phyloP scores from a whole-genome alignment of 2,888 invertebrate genomes.

The Noctua fimbriata region DNA sequence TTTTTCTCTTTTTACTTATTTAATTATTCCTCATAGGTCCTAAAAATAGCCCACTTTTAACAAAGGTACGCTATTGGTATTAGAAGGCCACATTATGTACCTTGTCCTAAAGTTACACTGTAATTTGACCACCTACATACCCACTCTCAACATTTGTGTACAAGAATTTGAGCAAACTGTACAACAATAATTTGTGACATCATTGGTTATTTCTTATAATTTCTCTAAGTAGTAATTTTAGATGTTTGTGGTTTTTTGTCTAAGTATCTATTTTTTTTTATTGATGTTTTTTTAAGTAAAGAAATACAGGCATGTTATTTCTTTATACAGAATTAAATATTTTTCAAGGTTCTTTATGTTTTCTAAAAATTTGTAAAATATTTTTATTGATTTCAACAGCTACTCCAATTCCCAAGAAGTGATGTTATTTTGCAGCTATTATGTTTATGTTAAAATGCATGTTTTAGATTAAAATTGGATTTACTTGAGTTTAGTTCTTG shows the following conservation, averaged over 20 bases:
- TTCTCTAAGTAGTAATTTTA: slow-evolving; percentile 12
- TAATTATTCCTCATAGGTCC: slow-evolving; percentile 66
- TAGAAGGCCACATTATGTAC: slow-evolving; percentile 52
- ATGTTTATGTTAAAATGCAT: slow-evolving; percentile 51
- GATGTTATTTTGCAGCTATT: slow-evolving; percentile 40
- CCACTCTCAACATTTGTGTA: slow-evolving; percentile 36
- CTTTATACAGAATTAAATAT: background rate
- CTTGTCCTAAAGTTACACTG: slow-evolving; percentile 33
- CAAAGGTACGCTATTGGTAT: slow-evolving; percentile 62
- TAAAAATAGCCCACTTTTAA: slow-evolving; percentile 70
- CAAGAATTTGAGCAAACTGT: slow-evolving; percentile 33
- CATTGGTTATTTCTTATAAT: slow-evolving; percentile 39
- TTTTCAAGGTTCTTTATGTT: slow-evolving; percentile 14
- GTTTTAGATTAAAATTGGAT: slow-evolving; percentile 46
- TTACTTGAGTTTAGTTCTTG: slow-evolving; percentile 38
- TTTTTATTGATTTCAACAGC: slow-evolving; percentile 25
- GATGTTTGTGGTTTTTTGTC: slow-evolving; percentile 8
- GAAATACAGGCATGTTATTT: slow-evolving; percentile 29
- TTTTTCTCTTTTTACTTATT: slow-evolving; percentile 57
- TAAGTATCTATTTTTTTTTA: slow-evolving; percentile 3
- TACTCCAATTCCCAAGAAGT: slow-evolving; percentile 25
- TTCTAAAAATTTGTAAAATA: background rate
- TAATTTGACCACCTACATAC: slow-evolving; percentile 33
- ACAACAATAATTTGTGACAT: slow-evolving; percentile 48
- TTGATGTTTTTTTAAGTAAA: background rate